phyloP scores from a whole-genome alignment of 2,113 vertebrate genomes.

The Leucosticte australis region DNA sequence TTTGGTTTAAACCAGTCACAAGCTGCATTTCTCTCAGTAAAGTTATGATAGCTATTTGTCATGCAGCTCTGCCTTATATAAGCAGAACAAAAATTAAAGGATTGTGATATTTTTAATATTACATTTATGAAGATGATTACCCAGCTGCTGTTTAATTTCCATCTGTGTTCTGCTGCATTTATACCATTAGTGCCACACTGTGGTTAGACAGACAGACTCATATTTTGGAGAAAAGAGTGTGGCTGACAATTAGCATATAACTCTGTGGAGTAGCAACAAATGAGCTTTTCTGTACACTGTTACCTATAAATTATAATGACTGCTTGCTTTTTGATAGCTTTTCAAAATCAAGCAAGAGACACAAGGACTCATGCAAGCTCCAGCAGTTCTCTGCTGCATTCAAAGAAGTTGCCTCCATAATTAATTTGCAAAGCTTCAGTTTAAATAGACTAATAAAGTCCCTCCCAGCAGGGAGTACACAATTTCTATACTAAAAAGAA shows the following conservation, averaged over 20 bases:
- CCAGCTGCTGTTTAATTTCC: constrained; percentile 53
- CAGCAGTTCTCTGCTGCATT: neutral
- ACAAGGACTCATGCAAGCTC: neutral
- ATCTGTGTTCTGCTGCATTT: constrained; percentile 53
- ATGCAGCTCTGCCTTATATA: constrained; percentile 31
- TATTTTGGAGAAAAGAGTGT: neutral
- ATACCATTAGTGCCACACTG: constrained; percentile 64
- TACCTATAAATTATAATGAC: constrained; percentile 4
- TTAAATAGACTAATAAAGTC: neutral
- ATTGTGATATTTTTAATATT: constrained; percentile 48
- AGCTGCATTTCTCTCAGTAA: neutral
- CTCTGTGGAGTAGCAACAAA: neutral
- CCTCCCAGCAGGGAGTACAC: neutral
- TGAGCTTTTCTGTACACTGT: neutral
- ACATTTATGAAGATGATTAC: constrained; percentile 58
- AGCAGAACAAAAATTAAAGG: constrained; percentile 41
- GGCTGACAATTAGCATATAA: neutral
- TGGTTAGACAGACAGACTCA: constrained; percentile 37
- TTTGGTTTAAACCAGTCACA: neutral
- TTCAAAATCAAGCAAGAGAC: neutral
- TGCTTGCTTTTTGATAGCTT: neutral
- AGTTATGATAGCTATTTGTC: constrained; percentile 14
- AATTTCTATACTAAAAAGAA: neutral
- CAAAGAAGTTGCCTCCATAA: neutral
- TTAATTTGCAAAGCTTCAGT: neutral